A percentile compares a stretch with the other conserved stretches of the same genome.
Conservation (phyloP, 1,140 invertebrate species). For the Copidosoma floridanum region DNA sequence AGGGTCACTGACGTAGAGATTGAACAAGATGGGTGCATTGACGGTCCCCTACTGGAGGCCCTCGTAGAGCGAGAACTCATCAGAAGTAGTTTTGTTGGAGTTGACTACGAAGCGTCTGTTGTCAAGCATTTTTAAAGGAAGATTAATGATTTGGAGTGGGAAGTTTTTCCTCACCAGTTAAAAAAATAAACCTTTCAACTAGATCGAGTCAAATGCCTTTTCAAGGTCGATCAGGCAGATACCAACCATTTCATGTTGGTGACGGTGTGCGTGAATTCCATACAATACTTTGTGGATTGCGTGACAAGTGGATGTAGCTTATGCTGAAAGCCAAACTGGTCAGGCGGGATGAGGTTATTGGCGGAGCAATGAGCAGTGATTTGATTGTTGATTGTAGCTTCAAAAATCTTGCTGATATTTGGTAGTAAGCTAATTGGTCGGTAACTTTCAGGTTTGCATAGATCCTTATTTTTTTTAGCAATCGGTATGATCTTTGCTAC, state of each 20-base stretch:
- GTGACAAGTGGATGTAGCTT: background rate
- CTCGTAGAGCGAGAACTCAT: background rate
- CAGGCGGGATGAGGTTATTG: conserved; percentile 31
- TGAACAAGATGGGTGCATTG: background rate
- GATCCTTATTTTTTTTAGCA: conserved; percentile 8
- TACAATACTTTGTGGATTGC: background rate
- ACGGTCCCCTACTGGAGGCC: background rate
- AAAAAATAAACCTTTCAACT: conserved; percentile 34
- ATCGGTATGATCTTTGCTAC: background rate
- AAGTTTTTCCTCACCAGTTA: conserved; percentile 26
- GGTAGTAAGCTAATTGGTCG: conserved; percentile 42
- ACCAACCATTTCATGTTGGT: background rate
- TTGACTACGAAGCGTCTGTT: conserved; percentile 11
- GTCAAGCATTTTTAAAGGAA: conserved; percentile 16
- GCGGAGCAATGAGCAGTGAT: background rate
- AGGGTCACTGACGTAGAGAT: background rate
- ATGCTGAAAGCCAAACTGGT: conserved; percentile 23
- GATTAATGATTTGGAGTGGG: conserved; percentile 4
- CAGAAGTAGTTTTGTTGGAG: background rate
- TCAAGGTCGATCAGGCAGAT: conserved; percentile 5
- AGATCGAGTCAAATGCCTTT: conserved; percentile 36
- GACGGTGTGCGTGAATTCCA: background rate
- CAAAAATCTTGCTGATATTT: conserved; percentile 36
- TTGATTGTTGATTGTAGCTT: conserved; percentile 2
- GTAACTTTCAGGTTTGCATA: conserved; percentile 3